Base-by-base conservation (phyloP, 2,888 invertebrate genomes). In the Bembecia ichneumoniformis region DNA sequence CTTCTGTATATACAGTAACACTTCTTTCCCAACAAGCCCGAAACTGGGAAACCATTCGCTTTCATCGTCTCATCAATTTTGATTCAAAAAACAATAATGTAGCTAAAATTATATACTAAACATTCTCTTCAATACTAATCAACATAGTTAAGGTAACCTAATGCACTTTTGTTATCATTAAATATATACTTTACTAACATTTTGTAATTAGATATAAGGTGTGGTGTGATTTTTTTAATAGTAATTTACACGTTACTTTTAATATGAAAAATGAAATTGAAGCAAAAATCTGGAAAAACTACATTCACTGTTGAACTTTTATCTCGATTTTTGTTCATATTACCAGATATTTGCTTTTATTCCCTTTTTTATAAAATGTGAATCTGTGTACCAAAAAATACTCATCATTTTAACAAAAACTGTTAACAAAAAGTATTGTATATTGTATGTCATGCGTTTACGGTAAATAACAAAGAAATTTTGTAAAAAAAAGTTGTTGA, bases 171-270 rank as follows among this genome's bases (percentile, higher is more conserved):
- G 11, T 46, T 13, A 20, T 46, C 28, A 28, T n/a, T n/a, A 28
- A 28, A 28, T 20, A 28, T 28, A 10, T 11, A n/a, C 28, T 46
- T 11, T 40, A 44, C 44, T 44, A 44, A 44, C 44, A 70, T 74
- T 69, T 71, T 82, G 75, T 83, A 77, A 71, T 64, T 86, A 82
- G 82, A 63, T 63, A 66, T 84, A 84, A 84, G 86, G 82, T 82
- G 83, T 86, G 84, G 80, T 83, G 82, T 86, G 80, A 76, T 74
- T 71, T 70, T 67, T 63, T 62, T 56, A 55, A 59, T 28, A 28
- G 28, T 46, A 45, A 28, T 46, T 46, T 46, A 46, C 14, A 40
- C n/a, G n/a, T 13, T 40, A 40, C 14, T n/a, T 40, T n/a, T 13
- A 40, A 40, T 40, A 40, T 47, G 46, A 45, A 51, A 56, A 58